Evolutionary conservation across 2,888 invertebrate species (phyloP), one percentile per base, ranked within the genome.

Genomic region (Dryococelus australis): DNA sequence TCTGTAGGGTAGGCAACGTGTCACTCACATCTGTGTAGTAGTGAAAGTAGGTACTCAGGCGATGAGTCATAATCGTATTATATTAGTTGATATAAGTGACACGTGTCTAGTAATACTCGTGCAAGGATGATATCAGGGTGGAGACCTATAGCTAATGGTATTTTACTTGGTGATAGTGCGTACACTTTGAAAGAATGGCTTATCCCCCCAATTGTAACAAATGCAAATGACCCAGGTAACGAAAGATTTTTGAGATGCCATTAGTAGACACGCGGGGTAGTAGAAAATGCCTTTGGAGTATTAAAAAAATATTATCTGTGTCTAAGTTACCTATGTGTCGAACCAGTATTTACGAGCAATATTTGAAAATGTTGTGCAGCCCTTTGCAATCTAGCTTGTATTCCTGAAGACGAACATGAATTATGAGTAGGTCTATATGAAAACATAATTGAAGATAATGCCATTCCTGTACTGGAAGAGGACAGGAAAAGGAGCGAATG

Each of bases 141-240:
- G 85, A 9, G 27, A 47, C 47, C 85, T 27, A 51, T 85, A 12
- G 47, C 43, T 6, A 85, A 85, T 27, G 16, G 35, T 16, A 85
- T 85, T 43, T 43, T 51, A 85, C 43, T 85, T 43, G 85, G 84
- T 5, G 65, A 53, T 26, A 84, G 65, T 85, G 84, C 84, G 27
- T 86, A 87, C 13, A 26, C 84, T 4, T 65, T 87, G 65, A 85
- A 53, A 26, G 4, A 85, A 20, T 85, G 43, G 43, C 43, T 85
- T 27, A 85, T 85, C n/a, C 43, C 47, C 43, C 47, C 43, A 85
- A 26, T 85, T 13, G 47, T 43, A 24, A 8, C 12, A 20, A 85
- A 43, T 43, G 85, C 24, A 10, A 43, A 85, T 43, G 65, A 84
- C n/a, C 24, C 26, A 84, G 81, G 9, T 43, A 28, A 24, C 0